Conservation (phyloP, 2,888 invertebrate species). For the Limnephilus marmoratus region DNA sequence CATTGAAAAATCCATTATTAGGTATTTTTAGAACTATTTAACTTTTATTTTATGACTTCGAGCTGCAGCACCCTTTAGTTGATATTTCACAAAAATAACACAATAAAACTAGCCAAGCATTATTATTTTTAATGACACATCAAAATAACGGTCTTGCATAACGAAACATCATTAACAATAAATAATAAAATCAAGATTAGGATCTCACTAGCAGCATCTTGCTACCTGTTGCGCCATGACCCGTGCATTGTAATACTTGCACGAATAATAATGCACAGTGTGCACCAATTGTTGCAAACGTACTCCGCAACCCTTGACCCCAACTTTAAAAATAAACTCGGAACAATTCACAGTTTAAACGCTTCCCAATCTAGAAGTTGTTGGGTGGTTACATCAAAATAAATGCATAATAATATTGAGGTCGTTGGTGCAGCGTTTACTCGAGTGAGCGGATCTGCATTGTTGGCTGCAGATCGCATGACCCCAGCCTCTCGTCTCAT, state of each 20-base stretch:
- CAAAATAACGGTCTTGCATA: not conserved
- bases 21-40: not conserved
- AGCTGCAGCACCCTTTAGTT: not conserved
- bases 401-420: not conserved
- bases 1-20: not conserved
- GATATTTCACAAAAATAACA: not conserved
- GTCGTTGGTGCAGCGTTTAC: slow-evolving; percentile 43
- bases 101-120: not conserved
- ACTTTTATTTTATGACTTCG: not conserved
- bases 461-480: not conserved
- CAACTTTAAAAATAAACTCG: not conserved
- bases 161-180: not conserved
- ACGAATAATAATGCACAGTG: not conserved
- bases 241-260: not conserved
- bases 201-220: not conserved
- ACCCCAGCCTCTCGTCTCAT: not conserved
- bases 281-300: not conserved
- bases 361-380: not conserved
- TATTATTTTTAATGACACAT: not conserved
- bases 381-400: not conserved
- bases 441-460: slow-evolving; percentile 44
- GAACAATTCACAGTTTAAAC: slow-evolving; percentile 32
- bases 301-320: not conserved
- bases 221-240: not conserved
- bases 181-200: not conserved